A percentile compares a stretch with the other conserved stretches of the same genome.
Evolutionary conservation across 2,888 invertebrate species (phyloP).

Genomic region (Pimpla rufipes): DNA sequence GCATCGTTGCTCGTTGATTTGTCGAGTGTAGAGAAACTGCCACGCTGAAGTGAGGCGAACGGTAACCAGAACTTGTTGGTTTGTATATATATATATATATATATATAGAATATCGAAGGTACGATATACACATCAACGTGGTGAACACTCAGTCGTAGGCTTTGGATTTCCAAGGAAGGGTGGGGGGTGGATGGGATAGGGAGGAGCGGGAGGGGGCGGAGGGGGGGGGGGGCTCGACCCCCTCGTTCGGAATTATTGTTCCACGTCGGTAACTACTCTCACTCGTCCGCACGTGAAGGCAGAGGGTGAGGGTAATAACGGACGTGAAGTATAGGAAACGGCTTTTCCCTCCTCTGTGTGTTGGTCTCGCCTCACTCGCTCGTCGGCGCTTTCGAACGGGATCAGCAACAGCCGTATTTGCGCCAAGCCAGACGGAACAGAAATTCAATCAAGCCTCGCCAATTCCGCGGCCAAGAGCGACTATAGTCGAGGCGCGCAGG

Average conservation of each 20-base stretch:
- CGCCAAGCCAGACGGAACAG: conserved; percentile 65
- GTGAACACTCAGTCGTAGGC: conserved; percentile 23
- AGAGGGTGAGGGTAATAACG: conserved; percentile 49
- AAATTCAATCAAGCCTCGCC: conserved; percentile 68
- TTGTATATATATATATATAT: neutral
- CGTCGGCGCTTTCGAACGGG: conserved; percentile 38
- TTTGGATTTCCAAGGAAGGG: conserved; percentile 40
- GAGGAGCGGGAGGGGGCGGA: too few species aligned
- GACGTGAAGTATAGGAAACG: conserved; percentile 53
- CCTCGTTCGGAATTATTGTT: conserved; percentile 63
- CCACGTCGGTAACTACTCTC: conserved; percentile 50
- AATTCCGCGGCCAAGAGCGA: conserved; percentile 55
- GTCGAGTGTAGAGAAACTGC: conserved; percentile 24
- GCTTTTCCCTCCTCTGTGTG: conserved; percentile 26
- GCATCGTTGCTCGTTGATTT: conserved; percentile 45
- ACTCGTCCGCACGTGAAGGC: conserved; percentile 10
- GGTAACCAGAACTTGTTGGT: neutral
- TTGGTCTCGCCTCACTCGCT: conserved; percentile 33
- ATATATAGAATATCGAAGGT: neutral
- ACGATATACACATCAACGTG: neutral
- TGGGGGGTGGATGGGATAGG: too few species aligned
- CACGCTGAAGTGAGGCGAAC: neutral
- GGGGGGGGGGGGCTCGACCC: conserved; percentile 7
- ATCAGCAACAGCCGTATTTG: conserved; percentile 69
- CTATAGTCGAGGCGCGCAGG: neutral